Percentiles rank a stretch among this genome's conserved stretches.
Conservation (phyloP, 2,888 invertebrate species). For the Drosophila neonasuta region DNA sequence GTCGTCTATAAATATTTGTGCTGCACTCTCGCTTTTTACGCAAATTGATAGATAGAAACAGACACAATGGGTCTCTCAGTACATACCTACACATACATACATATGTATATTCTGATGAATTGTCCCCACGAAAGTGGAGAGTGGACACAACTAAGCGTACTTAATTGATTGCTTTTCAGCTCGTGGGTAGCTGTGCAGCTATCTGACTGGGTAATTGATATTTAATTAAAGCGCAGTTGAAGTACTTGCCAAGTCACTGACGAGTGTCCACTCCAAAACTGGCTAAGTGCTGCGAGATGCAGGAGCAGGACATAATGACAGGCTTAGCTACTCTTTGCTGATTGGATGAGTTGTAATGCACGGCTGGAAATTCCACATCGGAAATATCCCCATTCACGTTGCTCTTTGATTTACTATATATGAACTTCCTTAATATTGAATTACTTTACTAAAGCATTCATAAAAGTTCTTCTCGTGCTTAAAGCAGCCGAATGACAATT, state of each 20-base stretch:
- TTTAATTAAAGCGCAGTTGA: slow-evolving; percentile 70
- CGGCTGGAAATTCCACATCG: slow-evolving; percentile 9
- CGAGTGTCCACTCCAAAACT: slow-evolving; percentile 34
- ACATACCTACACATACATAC: background rate
- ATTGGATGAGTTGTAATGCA: slow-evolving; percentile 27
- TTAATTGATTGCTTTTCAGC: slow-evolving; percentile 73
- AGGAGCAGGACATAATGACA: slow-evolving; percentile 9
- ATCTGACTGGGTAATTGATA: slow-evolving; percentile 69
- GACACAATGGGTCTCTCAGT: background rate
- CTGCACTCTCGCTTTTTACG: slow-evolving; percentile 60
- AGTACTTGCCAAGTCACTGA: slow-evolving; percentile 60
- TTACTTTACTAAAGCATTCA: no score
- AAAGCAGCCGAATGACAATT: background rate
- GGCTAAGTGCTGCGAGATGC: slow-evolving; percentile 13
- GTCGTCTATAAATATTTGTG: slow-evolving; percentile 63
- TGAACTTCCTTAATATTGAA: no score
- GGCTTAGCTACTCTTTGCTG: slow-evolving; percentile 26
- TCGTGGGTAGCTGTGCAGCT: slow-evolving; percentile 28
- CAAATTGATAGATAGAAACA: slow-evolving; percentile 33
- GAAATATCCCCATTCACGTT: background rate
- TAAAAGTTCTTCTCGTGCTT: background rate
- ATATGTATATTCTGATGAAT: slow-evolving; percentile 24
- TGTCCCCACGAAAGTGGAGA: slow-evolving; percentile 4
- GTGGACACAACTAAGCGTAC: slow-evolving; percentile 55
- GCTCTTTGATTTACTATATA: no score